These are phyloP conservation scores for Acrossocheilus fasciatus DNA, from an alignment of 2,797 vertebrate genomes.

Conservation along the genomic window DNA sequence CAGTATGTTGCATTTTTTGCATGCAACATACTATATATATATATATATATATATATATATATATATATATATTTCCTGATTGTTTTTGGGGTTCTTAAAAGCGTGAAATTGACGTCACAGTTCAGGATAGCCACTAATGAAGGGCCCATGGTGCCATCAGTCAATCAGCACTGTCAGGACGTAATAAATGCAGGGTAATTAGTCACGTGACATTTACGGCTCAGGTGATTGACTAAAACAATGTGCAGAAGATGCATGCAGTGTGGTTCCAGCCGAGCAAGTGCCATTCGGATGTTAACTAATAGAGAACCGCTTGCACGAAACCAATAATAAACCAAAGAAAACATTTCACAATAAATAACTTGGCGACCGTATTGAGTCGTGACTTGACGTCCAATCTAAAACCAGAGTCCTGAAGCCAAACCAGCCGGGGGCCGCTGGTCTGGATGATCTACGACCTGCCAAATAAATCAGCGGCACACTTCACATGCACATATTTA, in stretches of 20 bases:
- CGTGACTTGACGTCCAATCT: neutral
- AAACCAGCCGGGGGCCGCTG: neutral
- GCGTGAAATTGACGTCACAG: conserved; percentile 15
- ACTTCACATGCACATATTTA: conserved; percentile 27
- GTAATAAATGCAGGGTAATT: conserved; percentile 24
- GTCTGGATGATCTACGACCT: conserved; percentile 23
- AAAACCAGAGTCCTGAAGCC: neutral
- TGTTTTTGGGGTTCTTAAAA: neutral
- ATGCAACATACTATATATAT: neutral
- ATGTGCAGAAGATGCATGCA: conserved; percentile 6
- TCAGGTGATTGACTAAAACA: conserved; percentile 24
- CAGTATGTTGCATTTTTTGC: no score
- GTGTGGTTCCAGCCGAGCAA: conserved; percentile 1
- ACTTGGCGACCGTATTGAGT: neutral
- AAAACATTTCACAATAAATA: conserved; percentile 4
- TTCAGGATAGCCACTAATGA: neutral
- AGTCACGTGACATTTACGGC: conserved; percentile 26
- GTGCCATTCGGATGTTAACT: neutral
- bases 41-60: no score
- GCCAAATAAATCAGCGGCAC: conserved; percentile 30
- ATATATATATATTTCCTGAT: neutral
- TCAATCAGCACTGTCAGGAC: conserved; percentile 30
- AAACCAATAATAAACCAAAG: conserved; percentile 7
- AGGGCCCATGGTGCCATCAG: neutral
- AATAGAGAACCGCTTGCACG: neutral